These are phyloP conservation scores for Metallyticus violacea DNA, from an alignment of 2,888 invertebrate genomes.

Conservation along the genomic window DNA sequence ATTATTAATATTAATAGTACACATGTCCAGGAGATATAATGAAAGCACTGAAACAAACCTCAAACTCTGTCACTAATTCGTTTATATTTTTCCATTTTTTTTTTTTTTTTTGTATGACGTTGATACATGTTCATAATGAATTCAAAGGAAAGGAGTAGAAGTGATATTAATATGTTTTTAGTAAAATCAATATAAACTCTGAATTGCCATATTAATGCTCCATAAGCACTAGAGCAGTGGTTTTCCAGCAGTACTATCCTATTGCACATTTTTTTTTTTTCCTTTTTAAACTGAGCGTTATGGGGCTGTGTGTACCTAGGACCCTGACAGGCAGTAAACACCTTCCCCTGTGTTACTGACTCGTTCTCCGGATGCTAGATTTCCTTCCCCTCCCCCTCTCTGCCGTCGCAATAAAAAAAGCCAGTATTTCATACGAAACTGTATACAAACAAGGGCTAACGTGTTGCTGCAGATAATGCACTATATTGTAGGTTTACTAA, in stretches of 20 bases:
- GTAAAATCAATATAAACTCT: no score
- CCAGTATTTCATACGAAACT: conserved; percentile 1
- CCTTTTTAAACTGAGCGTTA: background rate
- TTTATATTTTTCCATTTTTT: no score
- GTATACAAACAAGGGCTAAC: background rate
- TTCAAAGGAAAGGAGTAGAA: no score
- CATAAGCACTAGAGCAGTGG: background rate
- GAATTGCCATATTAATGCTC: no score
- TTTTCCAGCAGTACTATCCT: background rate
- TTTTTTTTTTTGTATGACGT: no score
- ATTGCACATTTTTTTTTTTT: background rate
- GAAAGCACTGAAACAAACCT: no score
- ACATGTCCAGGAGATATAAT: no score
- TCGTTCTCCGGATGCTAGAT: background rate
- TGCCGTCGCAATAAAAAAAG: conserved; percentile 1
- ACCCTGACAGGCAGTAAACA: conserved; percentile 1
- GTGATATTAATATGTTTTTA: no score
- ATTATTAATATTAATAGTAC: no score
- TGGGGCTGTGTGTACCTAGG: conserved; percentile 11
- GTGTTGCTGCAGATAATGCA: background rate
- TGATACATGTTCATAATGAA: no score
- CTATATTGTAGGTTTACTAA: background rate
- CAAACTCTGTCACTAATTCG: no score
- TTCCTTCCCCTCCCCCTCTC: background rate
- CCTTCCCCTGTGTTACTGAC: background rate